Base-by-base conservation (phyloP, 2,888 invertebrate genomes). In the Melieria crassipennis region DNA sequence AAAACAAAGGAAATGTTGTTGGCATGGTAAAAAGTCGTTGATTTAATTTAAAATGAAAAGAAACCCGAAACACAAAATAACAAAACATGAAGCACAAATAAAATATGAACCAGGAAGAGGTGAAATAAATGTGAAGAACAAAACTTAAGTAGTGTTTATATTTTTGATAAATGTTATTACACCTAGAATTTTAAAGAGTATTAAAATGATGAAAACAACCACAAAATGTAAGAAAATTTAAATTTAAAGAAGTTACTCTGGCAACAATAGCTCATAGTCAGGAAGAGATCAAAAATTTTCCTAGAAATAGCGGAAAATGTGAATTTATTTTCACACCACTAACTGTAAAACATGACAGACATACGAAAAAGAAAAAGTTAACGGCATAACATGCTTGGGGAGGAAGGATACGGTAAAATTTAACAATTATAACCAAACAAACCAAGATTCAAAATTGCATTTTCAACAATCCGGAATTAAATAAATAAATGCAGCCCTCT, bases 151-250 rank as follows among this genome's bases (percentile, higher is more conserved):
- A 69, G 69, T 83, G 66, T 83, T 82, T 83, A 83, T 83, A 83
- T 83, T 83, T 83, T 83, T 83, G 83, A 83, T 83, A 83, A 83
- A 83, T 82, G 83, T 83, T 83, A 84, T 83, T 83, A 81, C 77
- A 69, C 43, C 58, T 30, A 56, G 9, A 60, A 50, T 55, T 46
- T 4, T n/a, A 61, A 61, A 69, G 5, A 9, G 50, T 11, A 50
- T 52, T 75, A 69, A 75, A 76, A 75, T 62, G 61, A 72, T 60
- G 65, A 61, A 68, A 72, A 72, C 70, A 72, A 30, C 46, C 73
- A 73, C 65, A 66, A 75, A 68, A 42, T 62, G 66, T 45, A 71
- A 66, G 42, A 7, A 50, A 68, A 61, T 4, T 30, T 13, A 13
- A 48, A 58, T 42, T 45, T 7, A 55, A 30, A 46, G 16, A 55